Evolutionary conservation across 1,140 invertebrate genomes (phyloP).

Genomic region (Nilaparvata lugens): DNA sequence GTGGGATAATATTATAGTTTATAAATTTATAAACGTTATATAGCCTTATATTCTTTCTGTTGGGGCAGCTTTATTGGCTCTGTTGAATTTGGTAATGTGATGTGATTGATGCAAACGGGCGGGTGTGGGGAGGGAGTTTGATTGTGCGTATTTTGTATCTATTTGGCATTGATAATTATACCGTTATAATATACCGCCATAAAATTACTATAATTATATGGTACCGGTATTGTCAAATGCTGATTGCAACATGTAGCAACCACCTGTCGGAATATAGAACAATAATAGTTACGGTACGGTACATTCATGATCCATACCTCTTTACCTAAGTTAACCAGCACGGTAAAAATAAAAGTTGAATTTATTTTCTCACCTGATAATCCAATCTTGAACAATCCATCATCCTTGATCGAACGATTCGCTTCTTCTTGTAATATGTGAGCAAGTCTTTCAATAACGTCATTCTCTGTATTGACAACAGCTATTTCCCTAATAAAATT

Average conservation of each 20-base stretch:
- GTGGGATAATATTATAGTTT: too few species aligned
- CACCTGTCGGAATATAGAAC: neutral
- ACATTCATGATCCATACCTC: conserved; percentile 14
- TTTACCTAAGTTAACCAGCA: neutral
- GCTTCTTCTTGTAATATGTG: conserved; percentile 43
- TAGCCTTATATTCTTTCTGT: too few species aligned
- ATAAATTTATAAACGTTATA: too few species aligned
- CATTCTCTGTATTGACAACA: conserved; percentile 15
- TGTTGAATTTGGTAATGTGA: too few species aligned
- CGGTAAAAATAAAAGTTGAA: conserved; percentile 4
- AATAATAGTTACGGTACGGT: conserved; percentile 6
- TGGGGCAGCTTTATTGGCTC: too few species aligned
- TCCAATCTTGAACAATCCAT: conserved; percentile 54
- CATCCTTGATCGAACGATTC: conserved; percentile 40
- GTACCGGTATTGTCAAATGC: neutral
- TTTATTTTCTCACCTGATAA: conserved; percentile 51
- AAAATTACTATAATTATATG: neutral
- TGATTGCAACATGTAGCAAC: neutral
- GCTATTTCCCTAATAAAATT: conserved; percentile 1
- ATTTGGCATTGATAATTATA: too few species aligned
- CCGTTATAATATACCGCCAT: too few species aligned
- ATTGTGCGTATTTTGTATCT: too few species aligned
- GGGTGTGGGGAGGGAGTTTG: too few species aligned
- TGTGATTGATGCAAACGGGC: too few species aligned
- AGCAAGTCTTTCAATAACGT: conserved; percentile 18